Evolutionary conservation across 2,113 vertebrate species (phyloP), one percentile per base, ranked within the genome.

Genomic region (Hylia prasina): DNA sequence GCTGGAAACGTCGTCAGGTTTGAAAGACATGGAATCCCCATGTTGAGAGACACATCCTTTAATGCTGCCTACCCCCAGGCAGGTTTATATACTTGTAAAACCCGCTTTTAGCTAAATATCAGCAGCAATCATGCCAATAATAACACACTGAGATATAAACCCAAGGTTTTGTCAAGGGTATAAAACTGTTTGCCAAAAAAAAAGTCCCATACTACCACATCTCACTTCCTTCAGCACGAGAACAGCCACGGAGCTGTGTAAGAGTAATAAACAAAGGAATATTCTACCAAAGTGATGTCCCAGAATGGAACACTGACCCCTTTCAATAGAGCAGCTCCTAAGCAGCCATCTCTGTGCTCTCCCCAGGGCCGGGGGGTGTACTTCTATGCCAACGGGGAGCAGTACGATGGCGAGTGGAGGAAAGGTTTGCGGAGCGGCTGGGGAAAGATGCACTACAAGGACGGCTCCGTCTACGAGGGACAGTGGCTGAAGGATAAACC

Each of bases 331-430:
- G 22, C 42, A 40, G 18, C 30, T 90, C 42, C 56, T 89, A 33
- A 76, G 15, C 6, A 2, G 19, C 20, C 45, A 2, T 42, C 35
- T 87, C 69, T 91, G 11, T 83, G 64, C 60, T 64, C 56, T 15
- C 2, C 70, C 24, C 93, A 99, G 99, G 99, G 99, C 5, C 97
- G 97, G 6, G 99, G 99, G 27, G 93, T 84, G 2, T 97, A 87
- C 57, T 98, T 98, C 82, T 99, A 98, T 89, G 93, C 96, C 7
- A 64, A 90, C 9, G 93, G 93, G 10, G 97, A 98, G 10, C 91
- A 94, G 79, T 99, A 99, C 10, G 98, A 99, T 63, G 99, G 99
- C 2, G 98, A 99, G 84, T 99, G 99, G 99, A 94, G 83, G 16
- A 9, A 68, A 11, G 98, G 98, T 72, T 68, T 96, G 70, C 97